These are phyloP conservation scores for Upupa epops DNA, from an alignment of 2,113 vertebrate species.

Conservation along the genomic window DNA sequence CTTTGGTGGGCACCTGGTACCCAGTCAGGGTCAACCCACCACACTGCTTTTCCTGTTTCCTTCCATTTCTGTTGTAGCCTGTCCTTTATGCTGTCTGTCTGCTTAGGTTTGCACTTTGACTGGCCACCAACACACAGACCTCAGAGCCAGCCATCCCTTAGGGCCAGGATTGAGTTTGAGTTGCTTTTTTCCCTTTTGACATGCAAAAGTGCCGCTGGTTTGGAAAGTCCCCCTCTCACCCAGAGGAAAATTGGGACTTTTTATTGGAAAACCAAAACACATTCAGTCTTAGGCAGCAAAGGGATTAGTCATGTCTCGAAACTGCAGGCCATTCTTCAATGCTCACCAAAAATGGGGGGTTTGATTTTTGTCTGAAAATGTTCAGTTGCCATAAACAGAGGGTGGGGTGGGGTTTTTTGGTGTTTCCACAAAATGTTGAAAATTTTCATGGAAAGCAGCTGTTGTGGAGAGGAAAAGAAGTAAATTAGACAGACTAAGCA, in stretches of 20 bases:
- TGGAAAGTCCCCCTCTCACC: not conserved
- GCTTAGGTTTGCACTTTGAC: not conserved
- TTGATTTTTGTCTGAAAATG: not conserved
- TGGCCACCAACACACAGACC: not conserved
- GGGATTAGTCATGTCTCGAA: constrained; percentile 33
- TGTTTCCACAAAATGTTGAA: constrained; percentile 33
- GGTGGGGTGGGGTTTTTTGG: not conserved
- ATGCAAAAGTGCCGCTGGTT: constrained; percentile 10
- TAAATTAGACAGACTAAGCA: not conserved
- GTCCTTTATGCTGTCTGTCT: not conserved
- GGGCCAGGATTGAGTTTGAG: not conserved
- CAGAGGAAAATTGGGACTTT: constrained; percentile 21
- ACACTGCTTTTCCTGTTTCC: not conserved
- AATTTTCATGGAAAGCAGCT: constrained; percentile 63
- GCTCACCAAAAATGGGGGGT: not conserved
- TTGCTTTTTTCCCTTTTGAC: constrained; percentile 23
- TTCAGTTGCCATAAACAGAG: constrained; percentile 8
- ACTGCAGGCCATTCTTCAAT: constrained; percentile 27
- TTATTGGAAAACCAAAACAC: constrained; percentile 33
- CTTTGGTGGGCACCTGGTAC: not conserved
- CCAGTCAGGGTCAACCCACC: not conserved
- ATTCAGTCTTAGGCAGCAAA: constrained; percentile 44
- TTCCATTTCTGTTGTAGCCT: not conserved
- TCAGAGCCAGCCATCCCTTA: not conserved
- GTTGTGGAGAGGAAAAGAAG: not conserved